phyloP scores from a whole-genome alignment of 2,113 vertebrate genomes.

The Cyanocitta stelleri region DNA sequence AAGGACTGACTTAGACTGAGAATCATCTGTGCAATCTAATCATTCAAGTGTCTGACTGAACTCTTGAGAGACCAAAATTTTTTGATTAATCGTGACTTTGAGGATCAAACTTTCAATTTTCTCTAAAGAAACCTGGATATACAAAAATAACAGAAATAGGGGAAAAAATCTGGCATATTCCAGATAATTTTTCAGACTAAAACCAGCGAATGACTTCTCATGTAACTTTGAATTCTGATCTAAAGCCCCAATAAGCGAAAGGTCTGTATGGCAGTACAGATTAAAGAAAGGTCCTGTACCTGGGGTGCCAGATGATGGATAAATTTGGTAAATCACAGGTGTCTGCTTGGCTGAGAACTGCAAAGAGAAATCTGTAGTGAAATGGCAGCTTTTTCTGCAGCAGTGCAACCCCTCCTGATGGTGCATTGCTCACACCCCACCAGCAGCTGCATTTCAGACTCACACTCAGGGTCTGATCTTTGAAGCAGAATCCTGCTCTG shows the following conservation, averaged over 20 bases:
- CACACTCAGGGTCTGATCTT: background rate
- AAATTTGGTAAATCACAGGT: conserved; percentile 66
- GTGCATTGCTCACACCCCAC: background rate
- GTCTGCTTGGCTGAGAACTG: conserved; percentile 71
- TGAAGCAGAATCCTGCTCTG: background rate
- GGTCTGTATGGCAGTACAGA: background rate
- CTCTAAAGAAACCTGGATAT: background rate
- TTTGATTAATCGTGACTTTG: background rate
- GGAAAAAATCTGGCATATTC: rapidly evolving
- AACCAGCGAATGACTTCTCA: background rate
- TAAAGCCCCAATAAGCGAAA: background rate
- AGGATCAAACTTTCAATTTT: background rate
- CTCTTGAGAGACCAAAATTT: background rate
- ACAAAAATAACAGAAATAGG: background rate
- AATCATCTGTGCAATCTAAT: background rate
- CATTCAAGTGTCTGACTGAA: background rate
- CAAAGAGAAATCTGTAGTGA: conserved; percentile 34
- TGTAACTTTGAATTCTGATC: background rate
- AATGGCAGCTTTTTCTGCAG: background rate
- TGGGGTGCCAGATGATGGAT: conserved; percentile 69
- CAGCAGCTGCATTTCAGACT: background rate
- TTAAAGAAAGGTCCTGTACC: conserved; percentile 52
- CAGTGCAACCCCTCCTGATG: background rate
- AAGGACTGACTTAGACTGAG: background rate
- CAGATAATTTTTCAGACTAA: background rate